These are phyloP conservation scores for Halictus rubicundus DNA, from an alignment of 1,140 invertebrate genomes.

Conservation along the genomic window DNA sequence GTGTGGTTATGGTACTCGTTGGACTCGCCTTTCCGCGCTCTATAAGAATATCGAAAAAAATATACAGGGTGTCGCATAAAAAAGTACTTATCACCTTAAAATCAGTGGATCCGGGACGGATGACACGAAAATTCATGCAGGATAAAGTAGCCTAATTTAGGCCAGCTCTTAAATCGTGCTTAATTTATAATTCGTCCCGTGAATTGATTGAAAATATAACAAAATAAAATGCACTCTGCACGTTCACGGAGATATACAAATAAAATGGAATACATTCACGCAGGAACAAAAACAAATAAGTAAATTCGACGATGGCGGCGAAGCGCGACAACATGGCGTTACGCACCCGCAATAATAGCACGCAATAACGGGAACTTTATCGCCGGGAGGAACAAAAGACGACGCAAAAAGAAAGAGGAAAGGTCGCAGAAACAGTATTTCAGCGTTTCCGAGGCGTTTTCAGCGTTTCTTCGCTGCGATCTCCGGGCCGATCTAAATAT, in stretches of 20 bases:
- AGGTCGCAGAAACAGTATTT: constrained; percentile 20
- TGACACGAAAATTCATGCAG: too few species aligned
- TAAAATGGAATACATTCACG: neutral
- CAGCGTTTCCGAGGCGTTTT: constrained; percentile 24
- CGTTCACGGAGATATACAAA: neutral
- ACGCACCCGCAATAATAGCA: neutral
- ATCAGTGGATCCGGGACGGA: too few species aligned
- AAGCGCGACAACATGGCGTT: neutral
- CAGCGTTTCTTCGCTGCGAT: constrained; percentile 42
- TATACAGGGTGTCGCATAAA: too few species aligned
- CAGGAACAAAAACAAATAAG: neutral
- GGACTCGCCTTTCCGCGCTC: too few species aligned
- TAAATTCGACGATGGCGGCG: neutral
- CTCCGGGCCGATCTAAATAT: constrained; percentile 61
- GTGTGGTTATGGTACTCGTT: too few species aligned
- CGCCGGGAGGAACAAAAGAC: neutral
- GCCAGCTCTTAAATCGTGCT: too few species aligned
- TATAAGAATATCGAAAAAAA: too few species aligned
- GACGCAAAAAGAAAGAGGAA: constrained; percentile 5
- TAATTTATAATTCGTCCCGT: too few species aligned
- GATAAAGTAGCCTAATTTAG: too few species aligned
- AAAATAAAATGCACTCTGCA: neutral
- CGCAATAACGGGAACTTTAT: constrained; percentile 17
- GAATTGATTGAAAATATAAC: too few species aligned
- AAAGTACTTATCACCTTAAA: too few species aligned